These are phyloP conservation scores for Drosophila mojavensis DNA, from an alignment of 1,140 invertebrate genomes.

Conservation along the genomic window DNA sequence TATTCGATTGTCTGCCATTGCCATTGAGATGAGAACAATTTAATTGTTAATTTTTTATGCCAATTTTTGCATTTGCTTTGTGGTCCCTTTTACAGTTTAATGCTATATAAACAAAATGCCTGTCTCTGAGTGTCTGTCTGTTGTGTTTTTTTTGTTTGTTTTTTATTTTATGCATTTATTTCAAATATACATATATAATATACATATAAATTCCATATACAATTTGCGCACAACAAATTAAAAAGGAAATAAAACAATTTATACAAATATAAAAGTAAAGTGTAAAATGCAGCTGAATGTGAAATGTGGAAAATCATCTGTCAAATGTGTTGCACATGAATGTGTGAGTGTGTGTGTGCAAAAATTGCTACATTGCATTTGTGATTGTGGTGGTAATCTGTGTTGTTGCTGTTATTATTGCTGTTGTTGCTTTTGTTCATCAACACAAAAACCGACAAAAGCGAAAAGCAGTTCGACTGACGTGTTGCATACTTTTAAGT, in stretches of 20 bases:
- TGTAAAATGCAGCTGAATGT: conserved; percentile 45
- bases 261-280: background rate
- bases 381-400: conserved; percentile 31
- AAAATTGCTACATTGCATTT: conserved; percentile 46
- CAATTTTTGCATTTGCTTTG: conserved; percentile 27
- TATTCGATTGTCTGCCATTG: background rate
- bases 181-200: conserved; percentile 15
- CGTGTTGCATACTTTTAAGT: conserved; percentile 56
- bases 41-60: conserved; percentile 30
- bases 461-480: conserved; percentile 32
- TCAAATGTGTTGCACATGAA: conserved; percentile 39
- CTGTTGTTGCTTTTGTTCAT: conserved; percentile 23
- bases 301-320: conserved; percentile 68
- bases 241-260: conserved; percentile 20
- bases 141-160: background rate
- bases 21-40: background rate
- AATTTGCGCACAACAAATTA: conserved; percentile 30
- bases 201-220: conserved; percentile 35
- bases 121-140: background rate
- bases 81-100: conserved; percentile 52
- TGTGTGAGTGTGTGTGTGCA: background rate
- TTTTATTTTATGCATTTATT: conserved; percentile 34
- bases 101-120: conserved; percentile 50
- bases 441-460: conserved; percentile 1
- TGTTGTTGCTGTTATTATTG: conserved; percentile 37